Evolutionary conservation across 2,888 invertebrate species (phyloP).

Genomic region (Tachina lurida): DNA sequence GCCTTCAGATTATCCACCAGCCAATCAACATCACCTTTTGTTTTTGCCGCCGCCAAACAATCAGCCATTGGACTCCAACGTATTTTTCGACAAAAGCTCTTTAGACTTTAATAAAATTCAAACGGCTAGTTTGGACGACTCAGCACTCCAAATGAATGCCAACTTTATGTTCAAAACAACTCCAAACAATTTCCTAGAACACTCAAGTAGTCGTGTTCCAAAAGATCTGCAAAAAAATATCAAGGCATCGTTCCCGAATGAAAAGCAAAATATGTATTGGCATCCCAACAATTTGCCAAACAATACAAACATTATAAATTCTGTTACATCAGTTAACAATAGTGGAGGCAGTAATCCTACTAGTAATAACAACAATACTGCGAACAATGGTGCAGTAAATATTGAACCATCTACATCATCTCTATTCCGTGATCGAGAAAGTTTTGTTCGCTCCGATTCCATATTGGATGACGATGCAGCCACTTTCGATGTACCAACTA

Average conservation of each 20-base stretch:
- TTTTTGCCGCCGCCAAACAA: constrained; percentile 49
- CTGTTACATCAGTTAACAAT: constrained; percentile 25
- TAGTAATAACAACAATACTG: constrained; percentile 21
- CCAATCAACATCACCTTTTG: constrained; percentile 59
- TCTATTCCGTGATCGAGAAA: constrained; percentile 75
- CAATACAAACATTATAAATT: constrained; percentile 43
- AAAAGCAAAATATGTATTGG: constrained; percentile 69
- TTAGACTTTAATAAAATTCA: constrained; percentile 55
- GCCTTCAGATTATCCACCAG: constrained; percentile 54
- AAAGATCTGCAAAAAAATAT: constrained; percentile 53
- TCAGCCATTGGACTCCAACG: constrained; percentile 49
- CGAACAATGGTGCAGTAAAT: constrained; percentile 38
- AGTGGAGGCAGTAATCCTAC: constrained; percentile 27
- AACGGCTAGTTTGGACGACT: constrained; percentile 46
- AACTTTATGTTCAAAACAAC: constrained; percentile 62
- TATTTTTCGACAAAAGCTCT: constrained; percentile 63
- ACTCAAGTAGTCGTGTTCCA: constrained; percentile 26
- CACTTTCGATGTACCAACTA: constrained; percentile 86
- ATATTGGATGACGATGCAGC: constrained; percentile 85
- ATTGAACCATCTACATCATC: constrained; percentile 72
- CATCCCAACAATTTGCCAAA: constrained; percentile 52
- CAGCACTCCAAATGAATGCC: constrained; percentile 33
- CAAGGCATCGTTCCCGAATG: constrained; percentile 24
- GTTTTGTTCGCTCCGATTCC: constrained; percentile 84
- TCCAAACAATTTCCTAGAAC: constrained; percentile 55